phyloP scores from a whole-genome alignment of 2,113 vertebrate genomes.

The Chaenocephalus aceratus region DNA sequence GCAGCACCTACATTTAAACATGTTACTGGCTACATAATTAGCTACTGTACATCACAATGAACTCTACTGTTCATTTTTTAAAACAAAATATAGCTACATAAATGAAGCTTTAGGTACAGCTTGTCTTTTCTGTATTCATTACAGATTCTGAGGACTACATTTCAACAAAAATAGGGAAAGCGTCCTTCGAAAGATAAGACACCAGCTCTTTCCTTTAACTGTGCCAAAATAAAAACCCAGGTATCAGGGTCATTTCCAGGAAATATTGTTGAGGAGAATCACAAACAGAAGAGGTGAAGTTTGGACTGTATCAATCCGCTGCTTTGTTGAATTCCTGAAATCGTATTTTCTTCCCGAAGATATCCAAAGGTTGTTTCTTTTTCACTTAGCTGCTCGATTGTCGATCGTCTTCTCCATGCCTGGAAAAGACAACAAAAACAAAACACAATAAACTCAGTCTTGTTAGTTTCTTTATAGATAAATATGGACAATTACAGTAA shows the following conservation, averaged over 20 bases:
- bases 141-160: slow-evolving; percentile 33
- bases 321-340: slow-evolving; percentile 47
- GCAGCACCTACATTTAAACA: slow-evolving; percentile 48
- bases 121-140: slow-evolving; percentile 23
- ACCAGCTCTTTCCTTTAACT: slow-evolving; percentile 8
- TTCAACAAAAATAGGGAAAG: slow-evolving; percentile 15
- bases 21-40: slow-evolving; percentile 58
- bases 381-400: slow-evolving; percentile 48
- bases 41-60: slow-evolving; percentile 51
- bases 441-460: neutral
- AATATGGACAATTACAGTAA: no score
- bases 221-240: neutral
- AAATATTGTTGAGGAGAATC: slow-evolving; percentile 1
- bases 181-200: neutral
- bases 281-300: slow-evolving; percentile 11
- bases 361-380: neutral
- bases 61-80: slow-evolving; percentile 25
- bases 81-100: slow-evolving; percentile 8
- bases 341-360: slow-evolving; percentile 15
- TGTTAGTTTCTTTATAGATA: no score
- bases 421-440: slow-evolving; percentile 41
- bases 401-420: slow-evolving; percentile 56
- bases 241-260: slow-evolving; percentile 1
- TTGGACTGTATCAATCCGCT: slow-evolving; percentile 22
- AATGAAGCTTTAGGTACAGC: neutral